Evolutionary conservation across 2,888 invertebrate species (phyloP).

Genomic region (Lomographa bimaculata): DNA sequence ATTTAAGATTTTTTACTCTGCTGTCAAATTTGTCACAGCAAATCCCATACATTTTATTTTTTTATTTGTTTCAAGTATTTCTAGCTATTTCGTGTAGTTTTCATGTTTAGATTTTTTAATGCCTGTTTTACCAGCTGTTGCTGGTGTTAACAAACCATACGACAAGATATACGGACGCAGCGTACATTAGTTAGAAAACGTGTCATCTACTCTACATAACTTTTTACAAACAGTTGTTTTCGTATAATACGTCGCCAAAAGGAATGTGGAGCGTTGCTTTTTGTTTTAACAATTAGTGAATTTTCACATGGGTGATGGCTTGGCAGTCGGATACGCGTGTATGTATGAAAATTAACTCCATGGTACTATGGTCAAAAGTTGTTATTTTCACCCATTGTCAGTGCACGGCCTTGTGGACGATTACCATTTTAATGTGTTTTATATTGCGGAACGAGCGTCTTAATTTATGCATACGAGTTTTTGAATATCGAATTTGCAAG

Average conservation of each 20-base stretch:
- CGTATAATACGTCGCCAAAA: conserved; percentile 64
- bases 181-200: conserved; percentile 67
- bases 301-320: conserved; percentile 82
- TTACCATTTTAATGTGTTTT: conserved; percentile 63
- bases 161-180: conserved; percentile 49
- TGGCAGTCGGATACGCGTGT: conserved; percentile 82
- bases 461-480: conserved; percentile 46
- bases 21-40: conserved; percentile 55
- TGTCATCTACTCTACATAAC: no score
- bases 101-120: conserved; percentile 63
- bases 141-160: conserved; percentile 58
- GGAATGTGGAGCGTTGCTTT: conserved; percentile 73
- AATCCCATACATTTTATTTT: conserved; percentile 74
- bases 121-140: conserved; percentile 47
- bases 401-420: conserved; percentile 66
- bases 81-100: conserved; percentile 58
- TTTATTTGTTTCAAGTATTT: conserved; percentile 74
- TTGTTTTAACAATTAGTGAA: conserved; percentile 71
- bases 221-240: conserved; percentile 70
- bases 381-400: conserved; percentile 10
- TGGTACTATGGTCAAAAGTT: conserved; percentile 20
- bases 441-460: conserved; percentile 49
- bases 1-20: conserved; percentile 33
- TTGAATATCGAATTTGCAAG: conserved; percentile 36
- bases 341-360: conserved; percentile 45